phyloP scores from a whole-genome alignment of 2,113 vertebrate species.

The Centropristis striata region DNA sequence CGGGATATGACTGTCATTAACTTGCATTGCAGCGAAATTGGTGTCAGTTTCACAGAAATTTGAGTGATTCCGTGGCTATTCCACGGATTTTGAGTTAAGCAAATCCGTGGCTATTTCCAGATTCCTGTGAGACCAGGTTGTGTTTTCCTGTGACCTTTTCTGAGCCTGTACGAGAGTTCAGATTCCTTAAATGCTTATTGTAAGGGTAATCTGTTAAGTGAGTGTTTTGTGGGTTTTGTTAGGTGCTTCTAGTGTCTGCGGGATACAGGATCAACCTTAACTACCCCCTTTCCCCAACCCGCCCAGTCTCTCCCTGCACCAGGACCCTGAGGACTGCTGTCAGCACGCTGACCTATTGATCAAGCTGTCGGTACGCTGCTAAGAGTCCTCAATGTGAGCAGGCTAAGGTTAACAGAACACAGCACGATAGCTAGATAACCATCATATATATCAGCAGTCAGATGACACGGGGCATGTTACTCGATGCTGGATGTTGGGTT shows the following conservation, averaged over 20 bases:
- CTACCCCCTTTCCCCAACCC: constrained; percentile 57
- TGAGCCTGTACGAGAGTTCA: constrained; percentile 1
- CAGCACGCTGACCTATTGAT: constrained; percentile 84
- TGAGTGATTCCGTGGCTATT: too few species aligned
- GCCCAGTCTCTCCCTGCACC: constrained; percentile 45
- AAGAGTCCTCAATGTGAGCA: constrained; percentile 74
- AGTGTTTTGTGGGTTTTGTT: constrained; percentile 61
- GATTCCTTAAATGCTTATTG: constrained; percentile 22
- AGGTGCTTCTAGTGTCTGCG: constrained; percentile 52
- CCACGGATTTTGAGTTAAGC: too few species aligned
- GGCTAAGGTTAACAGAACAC: constrained; percentile 77
- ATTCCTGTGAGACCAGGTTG: too few species aligned
- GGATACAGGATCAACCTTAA: constrained; percentile 75
- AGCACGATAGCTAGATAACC: constrained; percentile 74
- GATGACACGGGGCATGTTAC: constrained; percentile 69
- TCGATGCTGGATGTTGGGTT: constrained; percentile 66
- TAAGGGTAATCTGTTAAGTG: constrained; percentile 64
- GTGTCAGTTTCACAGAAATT: too few species aligned
- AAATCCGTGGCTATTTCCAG: too few species aligned
- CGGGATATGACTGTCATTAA: too few species aligned
- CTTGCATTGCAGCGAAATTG: too few species aligned
- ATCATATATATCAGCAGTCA: constrained; percentile 66
- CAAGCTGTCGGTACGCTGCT: constrained; percentile 75
- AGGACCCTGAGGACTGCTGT: constrained; percentile 74
- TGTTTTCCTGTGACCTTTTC: not conserved